phyloP scores from a whole-genome alignment of 2,797 vertebrate species.

The Takifugu ocellatus region DNA sequence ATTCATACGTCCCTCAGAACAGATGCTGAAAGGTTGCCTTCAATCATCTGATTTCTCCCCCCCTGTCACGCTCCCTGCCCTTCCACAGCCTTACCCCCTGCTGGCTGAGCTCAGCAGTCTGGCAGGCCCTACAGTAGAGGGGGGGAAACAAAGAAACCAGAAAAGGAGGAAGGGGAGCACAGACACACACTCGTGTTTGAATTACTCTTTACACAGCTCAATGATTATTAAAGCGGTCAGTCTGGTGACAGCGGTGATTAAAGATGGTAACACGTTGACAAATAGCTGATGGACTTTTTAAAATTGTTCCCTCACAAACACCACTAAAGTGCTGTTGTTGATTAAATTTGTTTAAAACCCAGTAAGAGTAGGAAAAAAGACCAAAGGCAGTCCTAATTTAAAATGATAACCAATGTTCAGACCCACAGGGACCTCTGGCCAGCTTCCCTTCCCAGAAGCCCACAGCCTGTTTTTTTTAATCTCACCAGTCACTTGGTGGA shows the following conservation, averaged over 20 bases:
- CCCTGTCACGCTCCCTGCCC: conserved; percentile 21
- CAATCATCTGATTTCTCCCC: conserved; percentile 65
- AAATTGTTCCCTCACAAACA: conserved; percentile 12
- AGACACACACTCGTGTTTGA: conserved; percentile 5
- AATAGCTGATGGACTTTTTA: conserved; percentile 1
- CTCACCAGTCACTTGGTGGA: conserved; percentile 45
- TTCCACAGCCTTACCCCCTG: conserved; percentile 22
- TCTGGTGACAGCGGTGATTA: not conserved
- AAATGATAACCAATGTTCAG: conserved; percentile 5
- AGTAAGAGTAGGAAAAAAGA: not conserved
- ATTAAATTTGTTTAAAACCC: not conserved
- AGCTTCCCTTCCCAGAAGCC: conserved; percentile 24
- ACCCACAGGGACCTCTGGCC: conserved; percentile 37
- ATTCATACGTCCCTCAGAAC: conserved; percentile 67
- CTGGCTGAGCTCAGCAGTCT: conserved; percentile 21
- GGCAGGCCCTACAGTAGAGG: conserved; percentile 16
- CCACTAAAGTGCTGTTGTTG: not conserved
- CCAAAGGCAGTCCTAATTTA: not conserved
- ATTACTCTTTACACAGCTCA: not conserved
- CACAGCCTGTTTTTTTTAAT: conserved; percentile 46
- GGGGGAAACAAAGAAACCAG: conserved; percentile 44
- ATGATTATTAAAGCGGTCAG: not conserved
- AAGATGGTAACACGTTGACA: not conserved
- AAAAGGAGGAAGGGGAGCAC: not conserved
- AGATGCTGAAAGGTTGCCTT: conserved; percentile 65